phyloP scores from a whole-genome alignment of 2,113 vertebrate species.

The Nerophis lumbriciformis region DNA sequence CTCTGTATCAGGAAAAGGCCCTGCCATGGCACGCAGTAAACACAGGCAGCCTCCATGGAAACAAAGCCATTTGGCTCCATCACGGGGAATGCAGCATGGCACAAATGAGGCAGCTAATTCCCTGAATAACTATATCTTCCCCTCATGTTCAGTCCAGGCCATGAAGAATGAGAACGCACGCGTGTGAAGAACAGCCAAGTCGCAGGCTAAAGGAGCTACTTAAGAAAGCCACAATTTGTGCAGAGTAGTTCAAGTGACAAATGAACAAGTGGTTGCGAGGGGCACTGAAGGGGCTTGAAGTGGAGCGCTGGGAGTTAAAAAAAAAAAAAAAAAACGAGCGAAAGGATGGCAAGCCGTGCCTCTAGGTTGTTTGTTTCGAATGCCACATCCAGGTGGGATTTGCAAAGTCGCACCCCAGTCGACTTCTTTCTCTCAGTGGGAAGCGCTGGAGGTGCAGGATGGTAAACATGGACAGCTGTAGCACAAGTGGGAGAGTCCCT shows the following conservation, averaged over 20 bases:
- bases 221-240: slow-evolving; percentile 37
- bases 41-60: slow-evolving; percentile 62
- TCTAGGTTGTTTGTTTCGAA: slow-evolving; percentile 72
- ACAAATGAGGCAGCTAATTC: slow-evolving; percentile 68
- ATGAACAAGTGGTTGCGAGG: slow-evolving; percentile 42
- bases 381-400: slow-evolving; percentile 75
- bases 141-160: slow-evolving; percentile 50
- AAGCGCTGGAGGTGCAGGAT: slow-evolving; percentile 87
- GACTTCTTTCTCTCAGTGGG: slow-evolving; percentile 83
- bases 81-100: slow-evolving; percentile 56
- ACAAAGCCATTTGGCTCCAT: slow-evolving; percentile 59
- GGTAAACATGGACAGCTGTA: slow-evolving; percentile 89
- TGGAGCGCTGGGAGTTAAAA: slow-evolving; percentile 35
- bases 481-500: slow-evolving; percentile 78
- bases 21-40: slow-evolving; percentile 61
- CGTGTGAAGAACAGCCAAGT: slow-evolving; percentile 10
- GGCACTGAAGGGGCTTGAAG: slow-evolving; percentile 26
- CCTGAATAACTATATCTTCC: slow-evolving; percentile 61
- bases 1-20: slow-evolving; percentile 54
- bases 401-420: slow-evolving; percentile 83
- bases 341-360: slow-evolving; percentile 54
- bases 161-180: slow-evolving; percentile 34
- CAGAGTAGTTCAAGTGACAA: slow-evolving; percentile 46
- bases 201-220: background rate
- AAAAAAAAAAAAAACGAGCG: slow-evolving; percentile 14